Evolutionary conservation across 2,888 invertebrate species (phyloP).

Genomic region (Tryphoninae sp.): DNA sequence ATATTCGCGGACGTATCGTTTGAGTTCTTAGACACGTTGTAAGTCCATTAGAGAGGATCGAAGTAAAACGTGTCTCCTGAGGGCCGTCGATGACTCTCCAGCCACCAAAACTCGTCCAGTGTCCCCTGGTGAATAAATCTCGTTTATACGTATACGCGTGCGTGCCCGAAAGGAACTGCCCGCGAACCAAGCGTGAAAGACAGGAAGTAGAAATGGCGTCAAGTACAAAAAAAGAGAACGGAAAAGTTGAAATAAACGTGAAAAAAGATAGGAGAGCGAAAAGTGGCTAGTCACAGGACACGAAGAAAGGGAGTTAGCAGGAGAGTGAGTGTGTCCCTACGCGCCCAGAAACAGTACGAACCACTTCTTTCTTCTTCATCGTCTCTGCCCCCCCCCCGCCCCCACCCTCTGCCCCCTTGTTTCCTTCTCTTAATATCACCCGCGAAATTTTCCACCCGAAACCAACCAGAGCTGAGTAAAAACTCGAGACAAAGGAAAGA

Average conservation of each 20-base stretch:
- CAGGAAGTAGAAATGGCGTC: slow-evolving; percentile 3
- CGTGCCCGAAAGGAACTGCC: background rate
- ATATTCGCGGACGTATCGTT: background rate
- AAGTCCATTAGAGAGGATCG: background rate
- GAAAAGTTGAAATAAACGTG: slow-evolving; percentile 29
- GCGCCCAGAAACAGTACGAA: slow-evolving; percentile 14
- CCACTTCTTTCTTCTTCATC: slow-evolving; percentile 15
- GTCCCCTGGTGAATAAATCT: slow-evolving; percentile 4
- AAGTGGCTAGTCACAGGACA: slow-evolving; percentile 5
- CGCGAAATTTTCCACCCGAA: slow-evolving; percentile 6
- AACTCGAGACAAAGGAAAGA: background rate
- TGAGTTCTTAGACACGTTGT: background rate
- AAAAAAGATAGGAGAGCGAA: background rate
- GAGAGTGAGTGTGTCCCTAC: slow-evolving; percentile 9
- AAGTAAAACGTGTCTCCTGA: background rate
- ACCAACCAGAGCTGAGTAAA: background rate
- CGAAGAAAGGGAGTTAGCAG: too few species aligned
- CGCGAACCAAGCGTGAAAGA: slow-evolving; percentile 1
- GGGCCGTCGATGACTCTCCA: background rate
- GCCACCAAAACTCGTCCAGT: slow-evolving; percentile 1
- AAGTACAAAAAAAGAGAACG: background rate
- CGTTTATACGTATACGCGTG: background rate
- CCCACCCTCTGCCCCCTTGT: background rate
- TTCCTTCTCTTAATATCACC: slow-evolving; percentile 7
- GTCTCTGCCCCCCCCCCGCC: background rate